A percentile compares a stretch with the other conserved stretches of the same genome.
These are phyloP conservation scores for Lateolabrax maculatus DNA, from an alignment of 2,797 vertebrate genomes.

Conservation along the genomic window DNA sequence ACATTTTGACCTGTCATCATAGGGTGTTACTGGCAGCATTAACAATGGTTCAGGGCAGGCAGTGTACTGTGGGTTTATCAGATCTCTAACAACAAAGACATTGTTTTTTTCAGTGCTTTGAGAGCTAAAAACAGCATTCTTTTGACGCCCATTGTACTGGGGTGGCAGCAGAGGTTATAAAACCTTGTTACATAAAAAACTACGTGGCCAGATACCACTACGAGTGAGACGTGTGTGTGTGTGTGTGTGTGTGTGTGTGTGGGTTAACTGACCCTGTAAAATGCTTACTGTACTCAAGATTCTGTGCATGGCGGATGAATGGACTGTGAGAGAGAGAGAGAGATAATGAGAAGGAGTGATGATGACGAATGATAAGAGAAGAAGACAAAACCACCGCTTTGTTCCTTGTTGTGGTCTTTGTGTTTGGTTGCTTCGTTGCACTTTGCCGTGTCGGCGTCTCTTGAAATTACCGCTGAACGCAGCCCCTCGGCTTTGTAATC, in stretches of 20 bases:
- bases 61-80: too few species aligned
- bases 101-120: not conserved
- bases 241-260: not conserved
- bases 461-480: slow-evolving; percentile 9
- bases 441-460: slow-evolving; percentile 1
- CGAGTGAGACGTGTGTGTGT: not conserved
- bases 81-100: too few species aligned
- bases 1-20: not conserved
- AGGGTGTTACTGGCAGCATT: not conserved
- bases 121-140: not conserved
- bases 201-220: not conserved
- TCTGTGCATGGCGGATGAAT: not conserved
- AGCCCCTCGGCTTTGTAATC: slow-evolving; percentile 38
- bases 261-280: not conserved
- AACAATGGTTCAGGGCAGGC: not conserved
- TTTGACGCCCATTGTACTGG: too few species aligned
- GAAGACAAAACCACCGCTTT: not conserved
- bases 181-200: not conserved
- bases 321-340: not conserved
- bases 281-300: not conserved
- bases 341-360: slow-evolving; percentile 23
- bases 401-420: slow-evolving; percentile 15
- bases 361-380: not conserved
- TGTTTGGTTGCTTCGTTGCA: slow-evolving; percentile 3
- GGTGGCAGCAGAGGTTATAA: not conserved